These are phyloP conservation scores for Oryzaephilus surinamensis DNA, from an alignment of 1,140 invertebrate species.

Conservation along the genomic window DNA sequence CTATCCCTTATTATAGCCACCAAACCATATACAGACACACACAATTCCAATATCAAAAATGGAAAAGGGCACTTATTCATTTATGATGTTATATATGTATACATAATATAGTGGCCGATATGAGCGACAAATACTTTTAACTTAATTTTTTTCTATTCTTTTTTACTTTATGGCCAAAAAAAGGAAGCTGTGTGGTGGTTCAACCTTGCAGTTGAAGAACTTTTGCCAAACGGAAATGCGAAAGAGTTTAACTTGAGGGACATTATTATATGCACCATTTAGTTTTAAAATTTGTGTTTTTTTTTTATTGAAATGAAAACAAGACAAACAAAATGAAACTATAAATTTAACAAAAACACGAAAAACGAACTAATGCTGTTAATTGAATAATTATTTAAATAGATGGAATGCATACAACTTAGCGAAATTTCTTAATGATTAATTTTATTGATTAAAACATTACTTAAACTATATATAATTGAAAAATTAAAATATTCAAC, in stretches of 20 bases:
- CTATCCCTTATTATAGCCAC: conserved; percentile 1
- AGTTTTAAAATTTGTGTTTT: too few species aligned
- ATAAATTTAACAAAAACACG: too few species aligned
- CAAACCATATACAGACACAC: conserved; percentile 6
- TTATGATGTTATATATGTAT: not conserved
- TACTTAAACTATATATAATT: too few species aligned
- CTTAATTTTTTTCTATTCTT: not conserved
- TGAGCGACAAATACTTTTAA: conserved; percentile 11
- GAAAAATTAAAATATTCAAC: too few species aligned
- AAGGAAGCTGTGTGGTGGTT: conserved; percentile 2
- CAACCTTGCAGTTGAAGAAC: not conserved
- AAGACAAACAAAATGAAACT: too few species aligned
- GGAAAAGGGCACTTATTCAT: conserved; percentile 18
- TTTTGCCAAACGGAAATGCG: conserved; percentile 5
- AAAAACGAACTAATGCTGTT: too few species aligned
- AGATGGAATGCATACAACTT: too few species aligned
- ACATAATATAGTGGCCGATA: not conserved
- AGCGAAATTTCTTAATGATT: too few species aligned
- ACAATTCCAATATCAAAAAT: conserved; percentile 21
- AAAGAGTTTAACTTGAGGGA: conserved; percentile 30
- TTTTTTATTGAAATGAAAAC: too few species aligned
- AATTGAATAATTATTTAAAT: too few species aligned
- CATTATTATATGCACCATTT: conserved; percentile 34
- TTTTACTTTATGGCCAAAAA: conserved; percentile 1
- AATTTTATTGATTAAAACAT: too few species aligned